A percentile compares a stretch with the other conserved stretches of the same genome.
These are phyloP conservation scores for Cyanistes caeruleus DNA, from an alignment of 2,113 vertebrate species.

Conservation along the genomic window DNA sequence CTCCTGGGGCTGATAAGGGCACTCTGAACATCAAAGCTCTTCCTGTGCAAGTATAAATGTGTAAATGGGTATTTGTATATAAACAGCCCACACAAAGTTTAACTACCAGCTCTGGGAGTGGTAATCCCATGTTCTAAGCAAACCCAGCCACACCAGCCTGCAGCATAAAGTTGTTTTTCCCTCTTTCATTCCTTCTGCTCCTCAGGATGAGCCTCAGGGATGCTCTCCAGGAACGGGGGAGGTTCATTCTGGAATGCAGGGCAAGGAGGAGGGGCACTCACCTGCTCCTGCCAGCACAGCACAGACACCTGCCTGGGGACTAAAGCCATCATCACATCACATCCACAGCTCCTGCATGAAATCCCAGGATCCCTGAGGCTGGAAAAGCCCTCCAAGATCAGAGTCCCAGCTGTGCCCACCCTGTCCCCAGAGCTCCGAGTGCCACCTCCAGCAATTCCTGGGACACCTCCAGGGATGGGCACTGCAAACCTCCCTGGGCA, in stretches of 20 bases:
- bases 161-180: not conserved
- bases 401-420: not conserved
- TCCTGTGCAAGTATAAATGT: accelerated
- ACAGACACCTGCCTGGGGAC: not conserved
- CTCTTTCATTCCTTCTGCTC: not conserved
- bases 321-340: accelerated
- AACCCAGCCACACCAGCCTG: accelerated
- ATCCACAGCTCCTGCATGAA: not conserved
- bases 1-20: not conserved
- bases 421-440: not conserved
- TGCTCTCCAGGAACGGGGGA: not conserved
- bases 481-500: not conserved
- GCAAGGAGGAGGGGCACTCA: not conserved
- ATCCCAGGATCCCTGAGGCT: accelerated
- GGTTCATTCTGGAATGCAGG: not conserved
- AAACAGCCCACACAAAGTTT: accelerated
- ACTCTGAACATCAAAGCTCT: accelerated
- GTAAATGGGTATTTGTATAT: accelerated
- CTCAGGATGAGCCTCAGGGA: not conserved
- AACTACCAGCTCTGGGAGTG: not conserved
- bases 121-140: accelerated
- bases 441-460: not conserved
- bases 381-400: not conserved
- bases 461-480: not conserved
- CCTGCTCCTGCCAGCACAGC: not conserved